Percentiles rank a stretch among this genome's conserved stretches.
These are phyloP conservation scores for Pseudomyrmex sp. DNA, from an alignment of 1,140 invertebrate species.

Conservation along the genomic window DNA sequence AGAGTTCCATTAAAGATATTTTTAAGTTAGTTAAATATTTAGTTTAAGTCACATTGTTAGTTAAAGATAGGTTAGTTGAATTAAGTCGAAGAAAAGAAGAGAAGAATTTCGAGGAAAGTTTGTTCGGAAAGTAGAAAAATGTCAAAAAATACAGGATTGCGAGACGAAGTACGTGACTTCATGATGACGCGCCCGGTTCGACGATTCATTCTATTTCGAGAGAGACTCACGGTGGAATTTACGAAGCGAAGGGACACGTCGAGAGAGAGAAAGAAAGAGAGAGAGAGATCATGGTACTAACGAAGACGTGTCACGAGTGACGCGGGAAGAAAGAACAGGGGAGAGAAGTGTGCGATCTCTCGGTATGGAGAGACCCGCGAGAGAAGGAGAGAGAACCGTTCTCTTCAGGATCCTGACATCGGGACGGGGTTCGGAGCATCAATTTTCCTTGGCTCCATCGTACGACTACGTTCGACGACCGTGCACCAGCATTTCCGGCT, in stretches of 20 bases:
- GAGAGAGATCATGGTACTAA: slow-evolving; percentile 33
- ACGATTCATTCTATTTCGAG: not conserved
- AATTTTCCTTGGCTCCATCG: slow-evolving; percentile 67
- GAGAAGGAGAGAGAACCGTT: slow-evolving; percentile 33
- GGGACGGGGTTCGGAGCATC: slow-evolving; percentile 61
- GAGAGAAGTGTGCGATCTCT: slow-evolving; percentile 25
- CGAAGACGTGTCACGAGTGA: slow-evolving; percentile 9
- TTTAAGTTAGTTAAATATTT: slow-evolving; percentile 14
- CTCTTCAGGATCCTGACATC: slow-evolving; percentile 54
- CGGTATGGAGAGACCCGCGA: not conserved
- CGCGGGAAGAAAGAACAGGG: slow-evolving; percentile 17
- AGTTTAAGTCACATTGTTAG: too few species aligned
- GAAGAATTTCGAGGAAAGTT: too few species aligned
- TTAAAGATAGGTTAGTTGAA: too few species aligned
- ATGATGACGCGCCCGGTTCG: not conserved
- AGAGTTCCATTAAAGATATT: not conserved
- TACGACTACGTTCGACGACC: slow-evolving; percentile 68
- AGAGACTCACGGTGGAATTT: not conserved
- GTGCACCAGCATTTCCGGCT: slow-evolving; percentile 63
- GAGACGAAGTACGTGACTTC: not conserved
- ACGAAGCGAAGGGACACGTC: not conserved
- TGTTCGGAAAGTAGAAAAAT: slow-evolving; percentile 6
- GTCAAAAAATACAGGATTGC: not conserved
- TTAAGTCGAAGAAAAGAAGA: too few species aligned
- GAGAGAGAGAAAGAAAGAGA: not conserved